Evolutionary conservation across 2,797 vertebrate species (phyloP).

Genomic region (Mionectes olivaceus): DNA sequence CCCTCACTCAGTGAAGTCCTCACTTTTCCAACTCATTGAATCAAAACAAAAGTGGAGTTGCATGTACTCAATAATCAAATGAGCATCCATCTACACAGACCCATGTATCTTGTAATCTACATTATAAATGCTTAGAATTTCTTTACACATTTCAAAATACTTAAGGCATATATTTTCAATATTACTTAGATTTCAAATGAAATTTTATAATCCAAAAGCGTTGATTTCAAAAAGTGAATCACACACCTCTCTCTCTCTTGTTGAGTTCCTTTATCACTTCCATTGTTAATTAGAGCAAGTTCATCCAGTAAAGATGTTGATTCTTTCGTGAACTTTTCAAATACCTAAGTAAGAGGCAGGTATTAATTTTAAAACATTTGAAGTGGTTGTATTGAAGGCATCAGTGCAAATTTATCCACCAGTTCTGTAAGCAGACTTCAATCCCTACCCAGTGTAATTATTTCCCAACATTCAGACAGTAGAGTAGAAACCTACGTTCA

Average conservation of each 20-base stretch:
- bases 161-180: not conserved
- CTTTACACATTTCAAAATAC: not conserved
- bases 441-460: not conserved
- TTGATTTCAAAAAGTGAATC: not conserved
- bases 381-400: not conserved
- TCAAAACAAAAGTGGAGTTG: not conserved
- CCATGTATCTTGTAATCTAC: not conserved
- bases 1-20: not conserved
- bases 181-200: not conserved
- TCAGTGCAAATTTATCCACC: not conserved
- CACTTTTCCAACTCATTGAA: not conserved
- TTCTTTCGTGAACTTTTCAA: conserved; percentile 98
- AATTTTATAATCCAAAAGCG: not conserved
- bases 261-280: conserved; percentile 90
- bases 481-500: not conserved
- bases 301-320: conserved; percentile 95
- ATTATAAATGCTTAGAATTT: not conserved
- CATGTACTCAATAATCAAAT: not conserved
- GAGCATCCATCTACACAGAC: not conserved
- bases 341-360: conserved; percentile 82
- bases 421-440: not conserved
- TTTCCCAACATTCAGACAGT: not conserved
- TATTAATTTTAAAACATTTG: conserved; percentile 6
- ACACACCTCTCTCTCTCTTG: conserved; percentile 91
- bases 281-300: conserved; percentile 93